phyloP scores from a whole-genome alignment of 92 coral and sea anemone genomes.

The Meandrina meandrites region DNA sequence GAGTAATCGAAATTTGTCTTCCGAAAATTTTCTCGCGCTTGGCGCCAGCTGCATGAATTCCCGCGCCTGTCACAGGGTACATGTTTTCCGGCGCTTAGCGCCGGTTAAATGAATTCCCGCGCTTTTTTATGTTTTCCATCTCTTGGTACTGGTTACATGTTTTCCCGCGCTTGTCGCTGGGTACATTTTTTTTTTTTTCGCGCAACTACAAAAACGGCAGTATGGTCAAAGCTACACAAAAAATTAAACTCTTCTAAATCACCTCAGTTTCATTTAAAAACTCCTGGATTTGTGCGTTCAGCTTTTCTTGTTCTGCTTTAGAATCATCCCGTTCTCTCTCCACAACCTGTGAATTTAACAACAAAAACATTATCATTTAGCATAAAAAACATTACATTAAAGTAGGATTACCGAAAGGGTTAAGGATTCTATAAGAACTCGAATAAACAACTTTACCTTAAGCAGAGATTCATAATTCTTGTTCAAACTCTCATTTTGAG shows the following conservation, averaged over 20 bases:
- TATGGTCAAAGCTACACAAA: neutral
- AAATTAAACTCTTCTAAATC: neutral
- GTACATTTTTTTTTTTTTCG: no score
- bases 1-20: no score
- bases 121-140: no score
- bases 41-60: no score
- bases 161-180: neutral
- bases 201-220: no score
- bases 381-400: no score
- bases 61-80: no score
- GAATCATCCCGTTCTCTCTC: slow-evolving; percentile 64
- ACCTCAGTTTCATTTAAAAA: slow-evolving; percentile 67
- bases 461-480: slow-evolving; percentile 51
- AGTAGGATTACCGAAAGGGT: no score
- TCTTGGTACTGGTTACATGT: neutral
- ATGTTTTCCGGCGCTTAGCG: neutral
- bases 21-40: no score
- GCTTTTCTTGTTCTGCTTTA: slow-evolving; percentile 61
- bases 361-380: neutral
- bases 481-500: slow-evolving; percentile 43
- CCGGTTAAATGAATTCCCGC: neutral
- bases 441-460: slow-evolving; percentile 17
- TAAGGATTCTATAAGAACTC: neutral
- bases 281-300: slow-evolving; percentile 61
- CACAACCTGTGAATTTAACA: slow-evolving; percentile 42